Evolutionary conservation across 2,888 invertebrate genomes (phyloP).

Genomic region (Macroteleia sp.): DNA sequence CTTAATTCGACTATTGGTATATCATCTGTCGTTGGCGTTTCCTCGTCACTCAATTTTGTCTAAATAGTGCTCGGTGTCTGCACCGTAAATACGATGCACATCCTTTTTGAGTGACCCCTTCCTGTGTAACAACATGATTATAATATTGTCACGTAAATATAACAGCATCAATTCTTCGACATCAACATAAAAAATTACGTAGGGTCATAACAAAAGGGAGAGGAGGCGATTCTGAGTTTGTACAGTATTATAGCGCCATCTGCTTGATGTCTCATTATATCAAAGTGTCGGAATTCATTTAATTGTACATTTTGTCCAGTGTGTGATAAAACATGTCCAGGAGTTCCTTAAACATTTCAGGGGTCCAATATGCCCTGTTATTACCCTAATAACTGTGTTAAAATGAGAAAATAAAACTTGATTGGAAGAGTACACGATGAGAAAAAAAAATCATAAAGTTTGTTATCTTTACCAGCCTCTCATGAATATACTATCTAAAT

Average conservation of each 20-base stretch:
- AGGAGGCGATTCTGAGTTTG: too few relatives aligned
- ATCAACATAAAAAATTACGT: constrained; percentile 10
- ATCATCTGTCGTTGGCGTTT: constrained; percentile 68
- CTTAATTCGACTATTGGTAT: constrained; percentile 66
- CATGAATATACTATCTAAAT: too few relatives aligned
- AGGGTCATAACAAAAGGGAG: too few relatives aligned
- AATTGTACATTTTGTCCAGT: too few relatives aligned
- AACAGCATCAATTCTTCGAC: constrained; percentile 25
- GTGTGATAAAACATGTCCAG: too few relatives aligned
- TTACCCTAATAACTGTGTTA: constrained; percentile 4
- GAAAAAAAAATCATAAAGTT: too few relatives aligned
- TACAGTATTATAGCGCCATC: too few relatives aligned
- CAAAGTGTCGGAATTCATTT: not conserved
- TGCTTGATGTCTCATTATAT: not conserved
- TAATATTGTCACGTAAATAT: constrained; percentile 43
- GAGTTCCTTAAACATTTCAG: not conserved
- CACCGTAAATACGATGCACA: constrained; percentile 34
- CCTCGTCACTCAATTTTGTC: constrained; percentile 44
- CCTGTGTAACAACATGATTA: constrained; percentile 37
- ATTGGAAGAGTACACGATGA: too few relatives aligned
- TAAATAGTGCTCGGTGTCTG: constrained; percentile 58
- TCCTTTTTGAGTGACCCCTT: constrained; percentile 46
- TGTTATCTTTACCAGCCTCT: too few relatives aligned
- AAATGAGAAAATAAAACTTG: too few relatives aligned
- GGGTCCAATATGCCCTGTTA: not conserved